Base-by-base conservation (phyloP, 37 sponge, comb jelly and placozoan species). In the Beroe ovata region DNA sequence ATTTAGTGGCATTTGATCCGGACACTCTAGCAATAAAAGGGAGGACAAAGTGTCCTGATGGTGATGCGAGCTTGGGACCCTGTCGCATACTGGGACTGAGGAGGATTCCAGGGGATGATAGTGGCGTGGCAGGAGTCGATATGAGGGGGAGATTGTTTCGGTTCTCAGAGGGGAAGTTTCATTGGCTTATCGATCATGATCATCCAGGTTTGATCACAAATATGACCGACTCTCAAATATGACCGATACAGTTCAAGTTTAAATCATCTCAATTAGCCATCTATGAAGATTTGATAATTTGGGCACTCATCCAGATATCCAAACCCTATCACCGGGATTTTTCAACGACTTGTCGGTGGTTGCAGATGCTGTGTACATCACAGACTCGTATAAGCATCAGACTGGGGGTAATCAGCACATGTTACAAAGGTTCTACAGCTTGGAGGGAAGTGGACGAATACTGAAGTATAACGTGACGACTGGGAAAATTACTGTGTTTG, bases 371-470 rank as follows among this genome's bases (percentile, higher is more conserved):
- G 38, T 42, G 23, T 77, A 77, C 84, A 32, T 77, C 11, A 77
- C 84, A 22, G 84, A 77, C 54, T 77, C 84, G 3, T 77, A 26
- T 25, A 40, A 8, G 20, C n/a, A 23, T 2, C 39, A 25, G 47
- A 23, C 20, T 6, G 63, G 63, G 63, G 84, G 41, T 54, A 11
- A 16, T 0, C 54, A 26, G 54, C 16, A 30, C 4, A 77, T 77
- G 84, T 77, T 77, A 4, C 84, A 77, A 29, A 77, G 54, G 19
- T 77, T 77, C 84, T 77, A 40, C 22, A 77, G 84, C 41, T 40
- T 77, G 33, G 22, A 39, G 26, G 28, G 36, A 14, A 35, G 41
- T n/a, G 84, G 84, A 36, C 16, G 47, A 54, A 40, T 77, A 8
- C 1, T 77, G 1, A 36, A 42, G 23, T 77, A 77, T 41, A 77